Percentiles rank a stretch among this genome's conserved stretches.
These are phyloP conservation scores for Ctenopoma kingsleyae DNA, from an alignment of 2,797 vertebrate species.

Conservation along the genomic window DNA sequence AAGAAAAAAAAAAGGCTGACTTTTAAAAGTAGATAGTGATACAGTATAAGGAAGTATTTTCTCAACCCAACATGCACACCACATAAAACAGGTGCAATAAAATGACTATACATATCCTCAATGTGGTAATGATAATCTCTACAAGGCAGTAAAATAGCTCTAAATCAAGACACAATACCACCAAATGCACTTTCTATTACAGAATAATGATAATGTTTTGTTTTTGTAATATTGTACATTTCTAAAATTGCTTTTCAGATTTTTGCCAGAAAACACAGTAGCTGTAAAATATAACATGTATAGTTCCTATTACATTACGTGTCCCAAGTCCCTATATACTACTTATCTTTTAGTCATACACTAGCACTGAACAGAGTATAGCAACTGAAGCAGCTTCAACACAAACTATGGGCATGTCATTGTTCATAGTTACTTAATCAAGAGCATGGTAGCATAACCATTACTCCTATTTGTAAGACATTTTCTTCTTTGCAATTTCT, in stretches of 20 bases:
- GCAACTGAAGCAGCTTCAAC: conserved; percentile 29
- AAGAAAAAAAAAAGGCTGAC: not conserved
- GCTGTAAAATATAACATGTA: not conserved
- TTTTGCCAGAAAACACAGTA: not conserved
- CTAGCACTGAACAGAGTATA: conserved; percentile 1
- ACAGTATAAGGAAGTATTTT: not conserved
- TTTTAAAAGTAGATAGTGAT: conserved; percentile 2
- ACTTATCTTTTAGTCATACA: conserved; percentile 29
- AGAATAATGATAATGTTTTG: conserved; percentile 20
- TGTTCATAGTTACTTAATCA: conserved; percentile 7
- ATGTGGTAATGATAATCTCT: conserved; percentile 9
- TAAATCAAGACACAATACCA: conserved; percentile 23
- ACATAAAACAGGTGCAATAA: conserved; percentile 12
- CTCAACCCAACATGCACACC: not conserved
- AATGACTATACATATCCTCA: conserved; percentile 21
- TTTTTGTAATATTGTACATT: conserved; percentile 16
- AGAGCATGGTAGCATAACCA: not conserved
- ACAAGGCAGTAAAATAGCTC: conserved; percentile 12
- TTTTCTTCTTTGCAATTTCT: not conserved
- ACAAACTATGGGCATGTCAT: conserved; percentile 23
- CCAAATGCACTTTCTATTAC: not conserved
- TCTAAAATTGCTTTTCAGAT: conserved; percentile 15
- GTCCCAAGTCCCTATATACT: not conserved
- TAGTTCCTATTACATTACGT: conserved; percentile 13
- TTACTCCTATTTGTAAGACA: not conserved